Percentiles rank a stretch among this genome's conserved stretches.
These are phyloP conservation scores for Scaptomyza reducta DNA, from an alignment of 2,888 invertebrate genomes.

Conservation along the genomic window DNA sequence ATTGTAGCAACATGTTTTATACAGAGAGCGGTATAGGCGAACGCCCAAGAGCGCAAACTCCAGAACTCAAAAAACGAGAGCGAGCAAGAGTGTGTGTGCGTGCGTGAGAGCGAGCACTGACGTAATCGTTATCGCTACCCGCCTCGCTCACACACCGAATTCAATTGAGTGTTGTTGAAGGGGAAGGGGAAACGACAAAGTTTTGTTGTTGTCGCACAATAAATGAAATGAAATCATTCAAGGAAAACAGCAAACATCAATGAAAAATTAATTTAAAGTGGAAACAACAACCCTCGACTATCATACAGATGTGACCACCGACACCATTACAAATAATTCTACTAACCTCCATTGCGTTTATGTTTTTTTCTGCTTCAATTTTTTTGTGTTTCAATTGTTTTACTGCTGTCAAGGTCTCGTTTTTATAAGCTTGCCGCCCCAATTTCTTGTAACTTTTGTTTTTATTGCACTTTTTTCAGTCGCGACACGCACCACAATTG, in stretches of 20 bases:
- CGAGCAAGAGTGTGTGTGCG: conserved; percentile 5
- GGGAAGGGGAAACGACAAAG: conserved; percentile 26
- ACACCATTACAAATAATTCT: conserved; percentile 32
- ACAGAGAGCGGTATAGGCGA: conserved; percentile 7
- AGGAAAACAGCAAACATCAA: conserved; percentile 69
- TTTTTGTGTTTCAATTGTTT: conserved; percentile 32
- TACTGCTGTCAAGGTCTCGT: conserved; percentile 43
- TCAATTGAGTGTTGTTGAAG: conserved; percentile 28
- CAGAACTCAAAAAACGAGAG: conserved; percentile 50
- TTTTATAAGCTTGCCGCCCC: conserved; percentile 49
- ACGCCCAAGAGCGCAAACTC: conserved; percentile 71
- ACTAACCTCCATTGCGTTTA: conserved; percentile 75
- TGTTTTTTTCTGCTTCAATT: conserved; percentile 43
- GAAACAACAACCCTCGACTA: conserved; percentile 16
- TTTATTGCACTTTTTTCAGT: conserved; percentile 45
- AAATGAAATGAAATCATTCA: conserved; percentile 74
- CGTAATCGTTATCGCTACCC: conserved; percentile 65
- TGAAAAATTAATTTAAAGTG: conserved; percentile 53
- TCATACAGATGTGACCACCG: conserved; percentile 30
- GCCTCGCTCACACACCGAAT: conserved; percentile 41
- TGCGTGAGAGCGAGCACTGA: conserved; percentile 59
- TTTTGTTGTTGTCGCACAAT: conserved; percentile 59
- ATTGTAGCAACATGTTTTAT: conserved; percentile 12
- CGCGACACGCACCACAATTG: conserved; percentile 63
- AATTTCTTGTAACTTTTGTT: conserved; percentile 42